phyloP scores from a whole-genome alignment of 2,888 invertebrate genomes.

The Acanthosepion esculentum region DNA sequence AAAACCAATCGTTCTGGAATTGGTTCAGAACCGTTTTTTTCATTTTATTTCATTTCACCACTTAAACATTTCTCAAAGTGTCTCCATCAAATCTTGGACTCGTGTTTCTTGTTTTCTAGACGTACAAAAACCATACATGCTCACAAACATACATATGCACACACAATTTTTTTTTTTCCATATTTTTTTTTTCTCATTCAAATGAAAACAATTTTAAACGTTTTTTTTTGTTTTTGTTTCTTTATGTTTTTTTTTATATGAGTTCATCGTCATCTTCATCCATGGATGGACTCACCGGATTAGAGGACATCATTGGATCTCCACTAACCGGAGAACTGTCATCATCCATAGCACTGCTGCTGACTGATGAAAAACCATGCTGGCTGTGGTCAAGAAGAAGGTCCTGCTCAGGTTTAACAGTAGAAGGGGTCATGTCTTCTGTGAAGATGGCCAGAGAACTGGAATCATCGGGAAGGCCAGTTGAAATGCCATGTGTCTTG shows the following conservation, averaged over 20 bases:
- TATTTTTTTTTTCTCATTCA: background rate
- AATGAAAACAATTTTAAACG: background rate
- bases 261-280: slow-evolving; percentile 56
- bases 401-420: slow-evolving; percentile 50
- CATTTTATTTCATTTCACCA: background rate
- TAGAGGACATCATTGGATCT: slow-evolving; percentile 69
- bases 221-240: background rate
- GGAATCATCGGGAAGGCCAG: slow-evolving; percentile 57
- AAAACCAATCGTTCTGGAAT: background rate
- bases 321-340: slow-evolving; percentile 66
- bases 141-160: background rate
- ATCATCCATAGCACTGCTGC: slow-evolving; percentile 52
- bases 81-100: background rate
- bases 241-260: background rate
- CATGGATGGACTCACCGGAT: slow-evolving; percentile 61
- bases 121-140: slow-evolving; percentile 20
- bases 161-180: background rate
- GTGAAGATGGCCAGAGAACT: slow-evolving; percentile 52
- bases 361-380: slow-evolving; percentile 36
- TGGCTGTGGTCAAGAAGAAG: slow-evolving; percentile 3
- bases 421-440: slow-evolving; percentile 49
- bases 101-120: background rate
- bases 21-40: background rate
- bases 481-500: slow-evolving; percentile 63
- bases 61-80: background rate